Percentiles rank a stretch among this genome's conserved stretches.
phyloP scores from a whole-genome alignment of 1,140 invertebrate species.

The Cydia splendana region DNA sequence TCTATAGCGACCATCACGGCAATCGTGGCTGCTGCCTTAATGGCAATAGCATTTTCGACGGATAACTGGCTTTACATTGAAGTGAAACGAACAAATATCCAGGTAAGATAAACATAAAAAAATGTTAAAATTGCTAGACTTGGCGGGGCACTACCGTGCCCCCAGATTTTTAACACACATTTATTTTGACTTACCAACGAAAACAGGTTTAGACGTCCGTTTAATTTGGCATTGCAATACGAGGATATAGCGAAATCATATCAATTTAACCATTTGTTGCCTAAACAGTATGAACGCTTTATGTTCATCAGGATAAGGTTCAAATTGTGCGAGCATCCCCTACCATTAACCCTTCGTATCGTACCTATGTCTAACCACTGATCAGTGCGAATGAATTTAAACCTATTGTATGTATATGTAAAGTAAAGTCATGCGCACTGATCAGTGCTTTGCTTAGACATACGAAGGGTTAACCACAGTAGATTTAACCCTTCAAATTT shows the following conservation, averaged over 20 bases:
- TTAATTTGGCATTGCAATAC: neutral
- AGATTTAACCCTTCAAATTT: neutral
- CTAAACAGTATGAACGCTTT: neutral
- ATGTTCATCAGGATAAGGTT: neutral
- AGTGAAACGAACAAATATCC: slow-evolving; percentile 92
- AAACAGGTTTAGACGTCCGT: neutral
- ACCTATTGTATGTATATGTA: no score
- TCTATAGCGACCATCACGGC: slow-evolving; percentile 96
- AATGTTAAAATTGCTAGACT: neutral
- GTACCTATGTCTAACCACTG: no score
- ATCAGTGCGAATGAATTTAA: no score
- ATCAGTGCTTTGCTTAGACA: no score
- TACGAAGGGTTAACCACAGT: no score
- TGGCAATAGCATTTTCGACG: slow-evolving; percentile 96
- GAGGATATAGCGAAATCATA: neutral
- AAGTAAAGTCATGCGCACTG: no score
- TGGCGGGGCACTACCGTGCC: no score
- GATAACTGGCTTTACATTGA: slow-evolving; percentile 97
- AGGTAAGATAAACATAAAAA: slow-evolving; percentile 81
- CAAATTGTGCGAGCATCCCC: neutral
- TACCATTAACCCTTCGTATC: no score
- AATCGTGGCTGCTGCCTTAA: slow-evolving; percentile 93
- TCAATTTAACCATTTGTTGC: neutral
- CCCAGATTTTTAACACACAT: neutral
- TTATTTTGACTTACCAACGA: neutral